A percentile compares a stretch with the other conserved stretches of the same genome.
These are phyloP conservation scores for Anthophora plumipes DNA, from an alignment of 2,888 invertebrate genomes.

Conservation along the genomic window DNA sequence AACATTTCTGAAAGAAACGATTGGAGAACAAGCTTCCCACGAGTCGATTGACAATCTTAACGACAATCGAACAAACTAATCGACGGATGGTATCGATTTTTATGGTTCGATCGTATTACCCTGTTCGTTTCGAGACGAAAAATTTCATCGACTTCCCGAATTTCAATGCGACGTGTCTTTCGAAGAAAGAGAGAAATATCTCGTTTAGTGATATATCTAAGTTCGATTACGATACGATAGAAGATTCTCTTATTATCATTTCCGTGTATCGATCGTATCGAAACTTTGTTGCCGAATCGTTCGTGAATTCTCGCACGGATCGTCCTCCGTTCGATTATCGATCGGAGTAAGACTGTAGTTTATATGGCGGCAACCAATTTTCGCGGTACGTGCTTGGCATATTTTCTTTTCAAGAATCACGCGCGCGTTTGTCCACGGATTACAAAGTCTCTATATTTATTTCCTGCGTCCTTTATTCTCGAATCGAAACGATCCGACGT, in stretches of 20 bases:
- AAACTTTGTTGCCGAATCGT: constrained; percentile 5
- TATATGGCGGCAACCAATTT: constrained; percentile 13
- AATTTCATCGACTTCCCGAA: constrained; percentile 18
- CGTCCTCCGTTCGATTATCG: constrained; percentile 19
- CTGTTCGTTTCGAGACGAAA: constrained; percentile 19
- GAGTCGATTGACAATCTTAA: constrained; percentile 10
- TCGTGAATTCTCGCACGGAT: constrained; percentile 2
- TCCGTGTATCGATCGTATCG: constrained; percentile 17
- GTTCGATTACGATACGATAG: constrained; percentile 31
- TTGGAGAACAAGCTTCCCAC: neutral
- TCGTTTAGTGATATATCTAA: constrained; percentile 5
- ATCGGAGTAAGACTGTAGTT: constrained; percentile 35
- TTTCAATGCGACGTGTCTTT: constrained; percentile 12
- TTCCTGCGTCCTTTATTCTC: constrained; percentile 12
- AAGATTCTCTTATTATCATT: constrained; percentile 18
- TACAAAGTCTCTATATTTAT: constrained; percentile 26
- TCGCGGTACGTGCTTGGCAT: neutral
- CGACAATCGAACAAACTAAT: neutral
- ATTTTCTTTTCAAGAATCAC: neutral
- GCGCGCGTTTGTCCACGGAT: constrained; percentile 11
- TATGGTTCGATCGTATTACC: neutral
- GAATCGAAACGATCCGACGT: constrained; percentile 16
- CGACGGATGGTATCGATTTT: neutral
- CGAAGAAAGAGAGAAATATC: neutral
- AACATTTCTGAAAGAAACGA: constrained; percentile 6